These are phyloP conservation scores for Nephrotoma flavescens DNA, from an alignment of 2,888 invertebrate species.

Conservation along the genomic window DNA sequence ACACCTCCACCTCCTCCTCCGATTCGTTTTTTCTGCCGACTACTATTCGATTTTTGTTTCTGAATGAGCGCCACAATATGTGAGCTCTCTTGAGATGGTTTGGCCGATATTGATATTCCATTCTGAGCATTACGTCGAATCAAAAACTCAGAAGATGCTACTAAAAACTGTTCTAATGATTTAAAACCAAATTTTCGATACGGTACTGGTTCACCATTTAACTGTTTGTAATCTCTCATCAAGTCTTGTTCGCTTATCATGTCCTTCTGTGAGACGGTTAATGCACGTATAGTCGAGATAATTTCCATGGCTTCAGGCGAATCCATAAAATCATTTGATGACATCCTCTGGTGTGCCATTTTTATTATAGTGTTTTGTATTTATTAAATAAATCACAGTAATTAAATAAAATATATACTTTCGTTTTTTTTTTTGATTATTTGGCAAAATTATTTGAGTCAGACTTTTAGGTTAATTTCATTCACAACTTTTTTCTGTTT, in stretches of 20 bases:
- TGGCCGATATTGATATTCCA: constrained; percentile 9
- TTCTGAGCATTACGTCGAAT: constrained; percentile 17
- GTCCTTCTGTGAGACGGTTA: constrained; percentile 24
- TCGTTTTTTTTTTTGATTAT: neutral
- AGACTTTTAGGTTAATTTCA: neutral
- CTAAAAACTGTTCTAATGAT: constrained; percentile 43
- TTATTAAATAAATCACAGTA: neutral
- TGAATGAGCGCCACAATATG: constrained; percentile 20
- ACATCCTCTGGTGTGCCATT: neutral
- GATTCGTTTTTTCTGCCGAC: neutral
- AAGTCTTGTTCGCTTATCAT: constrained; percentile 22
- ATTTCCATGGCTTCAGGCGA: constrained; percentile 14
- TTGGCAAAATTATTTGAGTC: neutral
- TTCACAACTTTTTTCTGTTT: neutral
- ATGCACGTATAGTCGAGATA: constrained; percentile 22
- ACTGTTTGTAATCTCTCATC: constrained; percentile 43
- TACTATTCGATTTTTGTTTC: neutral
- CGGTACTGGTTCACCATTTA: constrained; percentile 50
- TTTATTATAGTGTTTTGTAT: neutral
- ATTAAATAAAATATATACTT: neutral
- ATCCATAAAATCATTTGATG: neutral
- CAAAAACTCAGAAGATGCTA: constrained; percentile 41
- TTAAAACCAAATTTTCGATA: constrained; percentile 42
- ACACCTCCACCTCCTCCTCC: neutral
- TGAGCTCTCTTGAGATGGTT: constrained; percentile 14